Evolutionary conservation across 1,140 invertebrate genomes (phyloP), one percentile per base, ranked within the genome.

Genomic region (Heliconius nattereri): DNA sequence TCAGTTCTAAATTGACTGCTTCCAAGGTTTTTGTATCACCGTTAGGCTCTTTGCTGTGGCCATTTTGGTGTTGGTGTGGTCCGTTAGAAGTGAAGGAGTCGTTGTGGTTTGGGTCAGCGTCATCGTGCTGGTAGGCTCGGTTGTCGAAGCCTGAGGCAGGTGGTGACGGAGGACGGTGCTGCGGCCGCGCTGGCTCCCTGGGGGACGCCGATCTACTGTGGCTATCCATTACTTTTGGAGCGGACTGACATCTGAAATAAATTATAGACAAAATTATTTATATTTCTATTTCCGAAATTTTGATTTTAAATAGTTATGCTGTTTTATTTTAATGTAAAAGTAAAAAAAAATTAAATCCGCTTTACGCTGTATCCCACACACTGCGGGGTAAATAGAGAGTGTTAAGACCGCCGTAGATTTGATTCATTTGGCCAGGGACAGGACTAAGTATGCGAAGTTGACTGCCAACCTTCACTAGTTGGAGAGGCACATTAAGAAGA

Each of bases 1-100:
- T 96, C 81, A 97, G 94, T 92, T 98, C 97, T 80, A 97, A 91
- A 90, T 98, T 98, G 40, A 98, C 97, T 35, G 97, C 97, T 94
- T 97, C 97, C 71, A 94, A 84, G 1, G 92, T 90, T 85, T 94
- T 94, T 0, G 90, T 87, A 52, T 94, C 91, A 6, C 91, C 91
- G 72, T 92, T 92, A 0, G 86, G 86, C 81, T 93, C 88, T 82
- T 92, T 92, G 72, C 75, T 90, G 85, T 91, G 90, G 13, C 89
- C 90, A 77, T 92, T 90, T 60, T 89, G 88, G 19, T 91, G 73
- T 52, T 70, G 76, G 73, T 81, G 72, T 78, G 76, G 85, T 70
- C 73, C 85, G 73, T 88, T 91, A 32, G 91, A 92, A 23, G 86
- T 85, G 86, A 92, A 94, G 73, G 90, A 92, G 76, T 92, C 92